Base-by-base conservation (phyloP, 2,888 invertebrate genomes). In the Pyralis farinalis region DNA sequence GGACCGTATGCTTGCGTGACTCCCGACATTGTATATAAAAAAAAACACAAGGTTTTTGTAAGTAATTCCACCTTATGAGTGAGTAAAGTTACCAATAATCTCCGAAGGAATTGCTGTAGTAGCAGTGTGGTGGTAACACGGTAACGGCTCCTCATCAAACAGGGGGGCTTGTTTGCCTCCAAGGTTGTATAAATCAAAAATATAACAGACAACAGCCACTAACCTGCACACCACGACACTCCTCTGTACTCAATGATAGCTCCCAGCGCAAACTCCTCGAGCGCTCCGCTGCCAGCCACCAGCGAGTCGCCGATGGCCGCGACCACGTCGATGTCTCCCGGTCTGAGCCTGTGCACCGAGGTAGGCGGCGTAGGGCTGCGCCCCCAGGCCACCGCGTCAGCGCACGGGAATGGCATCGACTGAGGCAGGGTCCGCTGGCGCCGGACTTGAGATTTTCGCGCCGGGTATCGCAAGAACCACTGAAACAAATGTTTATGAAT, bases 211-310 rank as follows among this genome's bases (percentile, higher is more conserved):
- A n/a, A n/a, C n/a, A n/a, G n/a, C n/a, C n/a, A 50, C 62, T 53
- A 53, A 92, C 93, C 93, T 55, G 91, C 92, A 70, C 93, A 93
- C 94, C 94, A 94, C 7, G 94, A 94, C 1, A 94, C 92, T 0
- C 94, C 94, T 37, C 94, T 78, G 48, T 94, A 92, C 66, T 94
- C 94, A 46, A 94, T 92, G 58, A 94, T 91, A 0, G 94, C 93
- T 1, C 94, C 94, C 1, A 94, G 73, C 0, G 94, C 94, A 60
- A 89, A 94, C 66, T 94, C 93, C 49, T 94, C 94, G 51, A 94
- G 69, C 0, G 94, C 94, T 0, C 94, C 94, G 53, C 92, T 94
- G 25, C 92, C 94, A 1, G 94, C 94, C 1, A 94, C 91, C 49
- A 94, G 67, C 0, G 94, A 94, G 70, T 94, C 94, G 0, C 94